Evolutionary conservation across 2,888 invertebrate genomes (phyloP).

Genomic region (Helobdella robusta): DNA sequence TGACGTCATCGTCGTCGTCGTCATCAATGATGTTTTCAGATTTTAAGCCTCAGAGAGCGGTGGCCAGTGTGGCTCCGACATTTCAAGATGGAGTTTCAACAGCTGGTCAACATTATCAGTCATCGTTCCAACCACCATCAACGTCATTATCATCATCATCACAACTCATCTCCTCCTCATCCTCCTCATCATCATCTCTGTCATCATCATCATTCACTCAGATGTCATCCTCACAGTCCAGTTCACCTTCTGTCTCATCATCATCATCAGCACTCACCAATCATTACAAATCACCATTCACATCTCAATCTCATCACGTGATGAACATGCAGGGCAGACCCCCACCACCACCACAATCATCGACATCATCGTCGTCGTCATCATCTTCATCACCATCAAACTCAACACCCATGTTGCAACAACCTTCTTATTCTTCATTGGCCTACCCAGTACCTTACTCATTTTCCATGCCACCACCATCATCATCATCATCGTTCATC

Average conservation of each 20-base stretch:
- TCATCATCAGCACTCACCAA: neutral
- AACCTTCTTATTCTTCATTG: too few relatives aligned
- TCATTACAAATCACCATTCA: neutral
- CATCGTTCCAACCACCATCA: neutral
- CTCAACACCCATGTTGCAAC: too few relatives aligned
- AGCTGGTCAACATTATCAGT: neutral
- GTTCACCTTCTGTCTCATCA: neutral
- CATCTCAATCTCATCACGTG: neutral
- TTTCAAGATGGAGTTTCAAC: slow-evolving; percentile 20
- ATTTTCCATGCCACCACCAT: neutral
- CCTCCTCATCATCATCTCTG: neutral
- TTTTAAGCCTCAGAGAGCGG: slow-evolving; percentile 21
- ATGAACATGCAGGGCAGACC: slow-evolving; percentile 10
- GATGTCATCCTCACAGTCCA: neutral
- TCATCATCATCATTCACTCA: neutral
- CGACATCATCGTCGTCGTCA: neutral
- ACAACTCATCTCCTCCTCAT: slow-evolving; percentile 5
- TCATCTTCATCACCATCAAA: neutral
- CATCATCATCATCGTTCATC: neutral
- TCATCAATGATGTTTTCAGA: slow-evolving; percentile 11
- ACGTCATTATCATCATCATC: neutral
- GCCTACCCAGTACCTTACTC: neutral
- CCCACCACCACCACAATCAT: neutral
- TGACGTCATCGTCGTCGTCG: neutral
- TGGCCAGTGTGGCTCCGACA: slow-evolving; percentile 25